Percentiles rank a stretch among this genome's conserved stretches.
Evolutionary conservation across 2,888 invertebrate genomes (phyloP).

Genomic region (Drosophila tripunctata): DNA sequence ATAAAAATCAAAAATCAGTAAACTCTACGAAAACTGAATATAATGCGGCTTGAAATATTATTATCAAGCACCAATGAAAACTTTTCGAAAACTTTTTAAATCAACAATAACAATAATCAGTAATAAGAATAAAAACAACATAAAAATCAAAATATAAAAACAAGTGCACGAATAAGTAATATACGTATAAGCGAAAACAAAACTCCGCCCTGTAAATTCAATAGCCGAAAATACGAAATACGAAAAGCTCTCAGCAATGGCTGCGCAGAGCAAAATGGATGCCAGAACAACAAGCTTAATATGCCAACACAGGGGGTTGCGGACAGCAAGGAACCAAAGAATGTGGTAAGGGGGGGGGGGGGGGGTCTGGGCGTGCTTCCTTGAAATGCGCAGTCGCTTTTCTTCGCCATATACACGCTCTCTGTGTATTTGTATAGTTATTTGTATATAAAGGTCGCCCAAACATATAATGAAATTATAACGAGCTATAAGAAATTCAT

Average conservation of each 20-base stretch:
- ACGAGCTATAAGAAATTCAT: conserved; percentile 78
- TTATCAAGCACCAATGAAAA: conserved; percentile 45
- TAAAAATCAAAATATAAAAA: conserved; percentile 18
- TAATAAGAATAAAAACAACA: conserved; percentile 19
- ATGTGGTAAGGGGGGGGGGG: background rate
- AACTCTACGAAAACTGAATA: conserved; percentile 31
- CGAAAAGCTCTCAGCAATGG: conserved; percentile 67
- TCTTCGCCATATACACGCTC: conserved; percentile 45
- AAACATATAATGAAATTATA: conserved; percentile 76
- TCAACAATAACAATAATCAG: conserved; percentile 43
- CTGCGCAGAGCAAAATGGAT: conserved; percentile 72
- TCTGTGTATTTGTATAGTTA: conserved; percentile 2
- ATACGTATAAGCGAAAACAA: conserved; percentile 47
- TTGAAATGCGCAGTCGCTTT: conserved; percentile 82
- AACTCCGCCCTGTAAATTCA: conserved; percentile 76
- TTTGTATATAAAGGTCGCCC: conserved; percentile 31
- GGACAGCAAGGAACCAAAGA: background rate
- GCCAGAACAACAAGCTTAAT: conserved; percentile 34
- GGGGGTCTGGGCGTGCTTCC: conserved; percentile 48
- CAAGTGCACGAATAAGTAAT: no score
- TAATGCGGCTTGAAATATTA: conserved; percentile 24
- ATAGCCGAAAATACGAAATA: background rate
- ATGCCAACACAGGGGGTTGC: conserved; percentile 13
- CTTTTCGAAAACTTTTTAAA: conserved; percentile 60
- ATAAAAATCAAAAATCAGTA: conserved; percentile 51